phyloP scores from a whole-genome alignment of 2,888 invertebrate species.

The Pocota personata region DNA sequence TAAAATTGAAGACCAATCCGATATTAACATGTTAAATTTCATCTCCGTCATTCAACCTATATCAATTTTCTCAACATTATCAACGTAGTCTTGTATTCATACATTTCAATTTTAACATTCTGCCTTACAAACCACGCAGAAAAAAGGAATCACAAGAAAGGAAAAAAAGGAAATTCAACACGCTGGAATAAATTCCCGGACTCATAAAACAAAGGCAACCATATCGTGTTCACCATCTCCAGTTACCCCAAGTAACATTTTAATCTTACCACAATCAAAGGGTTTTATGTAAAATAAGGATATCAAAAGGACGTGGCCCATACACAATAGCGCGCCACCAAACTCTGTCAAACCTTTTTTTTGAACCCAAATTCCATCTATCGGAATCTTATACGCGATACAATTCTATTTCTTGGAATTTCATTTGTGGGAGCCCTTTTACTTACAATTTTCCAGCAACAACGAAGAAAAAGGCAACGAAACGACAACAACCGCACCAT shows the following conservation, averaged over 20 bases:
- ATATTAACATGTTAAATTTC: conserved; percentile 16
- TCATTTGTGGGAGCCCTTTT: conserved; percentile 28
- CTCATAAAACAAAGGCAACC: conserved; percentile 57
- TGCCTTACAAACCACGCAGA: neutral
- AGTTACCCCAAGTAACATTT: conserved; percentile 51
- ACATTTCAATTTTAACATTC: conserved; percentile 46
- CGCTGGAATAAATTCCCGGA: conserved; percentile 47
- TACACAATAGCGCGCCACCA: conserved; percentile 3
- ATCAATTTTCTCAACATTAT: conserved; percentile 29
- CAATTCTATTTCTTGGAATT: conserved; percentile 49
- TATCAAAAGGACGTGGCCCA: conserved; percentile 48
- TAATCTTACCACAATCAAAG: conserved; percentile 70
- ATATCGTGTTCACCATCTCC: conserved; percentile 47
- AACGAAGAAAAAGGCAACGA: neutral
- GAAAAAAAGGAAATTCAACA: conserved; percentile 24
- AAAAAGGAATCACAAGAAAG: neutral
- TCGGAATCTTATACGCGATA: conserved; percentile 50
- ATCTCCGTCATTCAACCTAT: conserved; percentile 10
- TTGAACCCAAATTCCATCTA: conserved; percentile 11
- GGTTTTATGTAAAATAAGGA: conserved; percentile 64
- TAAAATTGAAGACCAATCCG: neutral
- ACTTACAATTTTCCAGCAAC: neutral
- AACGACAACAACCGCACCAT: conserved; percentile 2
- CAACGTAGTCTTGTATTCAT: conserved; percentile 24
- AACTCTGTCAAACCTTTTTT: conserved; percentile 16